Evolutionary conservation across 2,888 invertebrate genomes (phyloP).

Genomic region (Anaspis maculata): DNA sequence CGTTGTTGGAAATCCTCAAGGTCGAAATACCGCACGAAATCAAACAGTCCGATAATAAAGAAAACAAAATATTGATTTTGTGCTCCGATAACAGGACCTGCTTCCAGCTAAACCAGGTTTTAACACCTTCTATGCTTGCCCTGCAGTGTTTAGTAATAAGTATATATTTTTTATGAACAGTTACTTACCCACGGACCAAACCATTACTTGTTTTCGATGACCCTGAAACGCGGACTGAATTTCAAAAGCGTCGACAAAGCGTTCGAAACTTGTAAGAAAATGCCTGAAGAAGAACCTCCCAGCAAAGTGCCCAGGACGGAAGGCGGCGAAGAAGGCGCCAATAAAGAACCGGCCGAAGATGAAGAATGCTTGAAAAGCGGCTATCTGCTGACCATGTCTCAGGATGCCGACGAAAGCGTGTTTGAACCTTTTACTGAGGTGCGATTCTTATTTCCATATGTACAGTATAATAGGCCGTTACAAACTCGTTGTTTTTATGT

Average conservation of each 20-base stretch:
- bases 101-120: slow-evolving; percentile 61
- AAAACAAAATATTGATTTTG: slow-evolving; percentile 71
- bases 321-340: slow-evolving; percentile 41
- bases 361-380: slow-evolving; percentile 51
- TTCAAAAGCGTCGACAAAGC: slow-evolving; percentile 51
- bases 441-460: slow-evolving; percentile 5
- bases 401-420: slow-evolving; percentile 34
- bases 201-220: slow-evolving; percentile 54
- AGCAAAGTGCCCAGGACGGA: slow-evolving; percentile 23
- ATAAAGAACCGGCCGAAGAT: slow-evolving; percentile 33
- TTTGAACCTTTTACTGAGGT: slow-evolving; percentile 62
- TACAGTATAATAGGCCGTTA: background rate
- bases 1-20: slow-evolving; percentile 68
- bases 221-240: slow-evolving; percentile 50
- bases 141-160: slow-evolving; percentile 2
- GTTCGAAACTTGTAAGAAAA: slow-evolving; percentile 32
- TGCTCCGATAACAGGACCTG: slow-evolving; percentile 80
- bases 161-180: slow-evolving; percentile 22
- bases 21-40: slow-evolving; percentile 74
- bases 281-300: slow-evolving; percentile 22
- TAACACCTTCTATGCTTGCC: too few relatives aligned
- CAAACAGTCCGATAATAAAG: slow-evolving; percentile 41
- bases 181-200: slow-evolving; percentile 57
- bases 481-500: background rate
- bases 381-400: slow-evolving; percentile 64